Evolutionary conservation across 2,888 invertebrate species (phyloP), one percentile per base, ranked within the genome.

Genomic region (Keiferia lycopersicella): DNA sequence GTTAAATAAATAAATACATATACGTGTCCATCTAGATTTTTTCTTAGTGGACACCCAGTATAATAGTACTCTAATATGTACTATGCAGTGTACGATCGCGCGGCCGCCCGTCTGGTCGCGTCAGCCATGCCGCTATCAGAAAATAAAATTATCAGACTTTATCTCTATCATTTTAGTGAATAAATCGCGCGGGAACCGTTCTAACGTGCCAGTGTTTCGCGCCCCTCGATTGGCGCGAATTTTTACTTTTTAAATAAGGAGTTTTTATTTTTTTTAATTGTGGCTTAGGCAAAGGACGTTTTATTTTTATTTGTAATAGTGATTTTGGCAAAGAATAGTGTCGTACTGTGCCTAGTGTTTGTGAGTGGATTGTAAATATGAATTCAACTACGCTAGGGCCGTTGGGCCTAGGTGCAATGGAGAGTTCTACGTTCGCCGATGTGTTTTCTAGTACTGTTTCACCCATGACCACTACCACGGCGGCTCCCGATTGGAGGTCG

Each of bases 401-500:
- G 22, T 60, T 20, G 26, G 60, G 12, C 20, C 2, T 60, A 20
- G 60, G 45, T 14, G 45, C 0, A 16, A 18, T 50, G 18, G 61
- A 16, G 34, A 6, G 14, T 53, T 6, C 16, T 7, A 48, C 50
- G 16, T 60, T 45, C n/a, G 14, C 30, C 11, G 60, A 41, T 39
- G 34, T 61, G n/a, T 18, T 51, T 38, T 53, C 53, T n/a, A 51
- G 60, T 7, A 60, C 51, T 20, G 45, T 14, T 6, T 48, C 57
- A 14, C 50, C 50, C 8, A 14, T 30, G 12, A 38, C 60, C 30
- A 38, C 59, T 8, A 51, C 59, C 11, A 41, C 22, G 1, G 57
- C 39, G 6, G 18, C 58, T 18, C 39, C 59, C 12, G 66, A 66
- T 48, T 38, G 68, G 11, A 65, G 69, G 30, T 64, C 66, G 11